phyloP scores from a whole-genome alignment of 1,140 invertebrate genomes.

The Arctopsyche grandis region DNA sequence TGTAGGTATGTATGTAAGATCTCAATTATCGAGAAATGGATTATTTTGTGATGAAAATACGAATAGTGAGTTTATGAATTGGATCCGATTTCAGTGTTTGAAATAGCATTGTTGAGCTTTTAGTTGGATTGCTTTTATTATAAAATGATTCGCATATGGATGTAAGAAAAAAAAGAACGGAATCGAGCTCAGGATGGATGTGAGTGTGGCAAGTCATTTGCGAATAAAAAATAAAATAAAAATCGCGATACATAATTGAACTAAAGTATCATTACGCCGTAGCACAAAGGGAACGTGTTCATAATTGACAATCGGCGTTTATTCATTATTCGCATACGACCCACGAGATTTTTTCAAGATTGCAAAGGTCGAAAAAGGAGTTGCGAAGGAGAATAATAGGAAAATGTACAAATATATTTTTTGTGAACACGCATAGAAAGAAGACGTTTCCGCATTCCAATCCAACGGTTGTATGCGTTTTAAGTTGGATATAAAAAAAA shows the following conservation, averaged over 20 bases:
- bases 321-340: background rate
- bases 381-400: background rate
- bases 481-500: background rate
- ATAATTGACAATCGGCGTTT: constrained; percentile 20
- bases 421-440: background rate
- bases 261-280: constrained; percentile 5
- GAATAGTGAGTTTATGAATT: too few relatives aligned
- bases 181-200: constrained; percentile 1
- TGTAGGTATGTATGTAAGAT: too few relatives aligned
- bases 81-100: too few relatives aligned
- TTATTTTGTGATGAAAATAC: too few relatives aligned
- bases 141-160: too few relatives aligned
- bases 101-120: too few relatives aligned
- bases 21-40: too few relatives aligned
- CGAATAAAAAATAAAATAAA: background rate
- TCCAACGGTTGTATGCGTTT: background rate
- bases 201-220: constrained; percentile 20
- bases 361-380: background rate
- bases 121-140: too few relatives aligned
- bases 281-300: constrained; percentile 1
- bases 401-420: background rate
- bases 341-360: constrained; percentile 15
- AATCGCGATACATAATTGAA: background rate
- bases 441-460: constrained; percentile 16
- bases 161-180: background rate